These are phyloP conservation scores for Conopomorpha cramerella DNA, from an alignment of 1,140 invertebrate genomes.

Conservation along the genomic window DNA sequence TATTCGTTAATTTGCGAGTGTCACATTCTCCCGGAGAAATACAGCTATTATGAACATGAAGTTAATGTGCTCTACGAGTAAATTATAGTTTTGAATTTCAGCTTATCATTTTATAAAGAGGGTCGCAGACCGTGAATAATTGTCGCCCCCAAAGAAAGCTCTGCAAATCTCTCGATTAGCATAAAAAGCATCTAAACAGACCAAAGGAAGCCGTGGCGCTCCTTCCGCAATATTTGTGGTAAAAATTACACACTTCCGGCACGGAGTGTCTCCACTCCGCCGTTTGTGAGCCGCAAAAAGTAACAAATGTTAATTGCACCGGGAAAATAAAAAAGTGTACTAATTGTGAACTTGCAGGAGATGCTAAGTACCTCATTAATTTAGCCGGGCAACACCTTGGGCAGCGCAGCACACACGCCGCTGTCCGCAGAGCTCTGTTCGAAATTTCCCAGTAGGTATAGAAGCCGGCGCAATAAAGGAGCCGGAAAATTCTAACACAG, in stretches of 20 bases:
- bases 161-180: slow-evolving; percentile 50
- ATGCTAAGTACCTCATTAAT: no score
- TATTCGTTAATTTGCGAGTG: no score
- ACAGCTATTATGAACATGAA: no score
- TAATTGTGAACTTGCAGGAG: no score
- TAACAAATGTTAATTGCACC: slow-evolving; percentile 38
- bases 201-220: slow-evolving; percentile 33
- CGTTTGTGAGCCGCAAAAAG: slow-evolving; percentile 11
- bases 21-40: no score
- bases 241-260: slow-evolving; percentile 49
- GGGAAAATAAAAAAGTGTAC: slow-evolving; percentile 23
- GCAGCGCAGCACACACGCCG: no score
- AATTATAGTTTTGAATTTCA: no score
- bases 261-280: slow-evolving; percentile 24
- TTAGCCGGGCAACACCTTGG: no score
- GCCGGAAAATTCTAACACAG: slow-evolving; percentile 33
- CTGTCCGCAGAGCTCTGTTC: no score
- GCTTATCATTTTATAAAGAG: no score
- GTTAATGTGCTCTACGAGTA: no score
- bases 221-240: slow-evolving; percentile 53
- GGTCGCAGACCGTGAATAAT: slow-evolving; percentile 36
- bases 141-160: slow-evolving; percentile 41
- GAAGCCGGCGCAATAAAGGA: slow-evolving; percentile 28
- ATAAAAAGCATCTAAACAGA: slow-evolving; percentile 55
- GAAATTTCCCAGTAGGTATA: slow-evolving; percentile 36